These are phyloP conservation scores for Tricholauxania praeusta DNA, from an alignment of 2,888 invertebrate species.

Conservation along the genomic window DNA sequence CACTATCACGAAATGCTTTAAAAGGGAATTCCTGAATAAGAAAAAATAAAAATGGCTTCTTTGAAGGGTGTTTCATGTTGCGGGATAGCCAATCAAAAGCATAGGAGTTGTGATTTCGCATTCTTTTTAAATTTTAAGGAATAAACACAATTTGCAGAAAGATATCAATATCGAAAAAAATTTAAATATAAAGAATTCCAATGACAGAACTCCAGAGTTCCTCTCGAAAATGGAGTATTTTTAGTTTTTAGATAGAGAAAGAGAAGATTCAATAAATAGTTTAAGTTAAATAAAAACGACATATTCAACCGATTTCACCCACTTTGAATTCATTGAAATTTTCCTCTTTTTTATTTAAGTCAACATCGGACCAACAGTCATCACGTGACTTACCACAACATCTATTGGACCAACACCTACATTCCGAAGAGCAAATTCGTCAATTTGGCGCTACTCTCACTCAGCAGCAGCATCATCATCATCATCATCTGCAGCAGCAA, in stretches of 20 bases:
- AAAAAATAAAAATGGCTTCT: slow-evolving; percentile 39
- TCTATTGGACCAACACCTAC: slow-evolving; percentile 49
- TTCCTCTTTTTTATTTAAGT: slow-evolving; percentile 49
- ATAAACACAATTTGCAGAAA: too few species aligned
- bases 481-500: slow-evolving; percentile 23
- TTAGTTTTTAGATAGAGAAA: too few species aligned
- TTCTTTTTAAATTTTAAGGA: too few species aligned
- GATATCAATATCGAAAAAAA: too few species aligned
- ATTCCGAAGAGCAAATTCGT: slow-evolving; percentile 37
- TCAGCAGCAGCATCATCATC: slow-evolving; percentile 40
- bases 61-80: slow-evolving; percentile 25
- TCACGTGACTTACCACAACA: slow-evolving; percentile 53
- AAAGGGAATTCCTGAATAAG: slow-evolving; percentile 1
- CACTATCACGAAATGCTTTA: neutral
- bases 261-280: too few species aligned
- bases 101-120: neutral
- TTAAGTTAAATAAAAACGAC: too few species aligned
- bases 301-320: neutral
- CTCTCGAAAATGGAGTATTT: too few species aligned
- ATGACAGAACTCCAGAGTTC: too few species aligned
- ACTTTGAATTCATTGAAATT: slow-evolving; percentile 1
- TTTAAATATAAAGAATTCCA: too few species aligned
- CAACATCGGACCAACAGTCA: slow-evolving; percentile 60
- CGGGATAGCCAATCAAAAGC: slow-evolving; percentile 32
- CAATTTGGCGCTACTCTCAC: slow-evolving; percentile 13